These are phyloP conservation scores for Matsumyia berberina DNA, from an alignment of 2,888 invertebrate genomes.

Conservation along the genomic window DNA sequence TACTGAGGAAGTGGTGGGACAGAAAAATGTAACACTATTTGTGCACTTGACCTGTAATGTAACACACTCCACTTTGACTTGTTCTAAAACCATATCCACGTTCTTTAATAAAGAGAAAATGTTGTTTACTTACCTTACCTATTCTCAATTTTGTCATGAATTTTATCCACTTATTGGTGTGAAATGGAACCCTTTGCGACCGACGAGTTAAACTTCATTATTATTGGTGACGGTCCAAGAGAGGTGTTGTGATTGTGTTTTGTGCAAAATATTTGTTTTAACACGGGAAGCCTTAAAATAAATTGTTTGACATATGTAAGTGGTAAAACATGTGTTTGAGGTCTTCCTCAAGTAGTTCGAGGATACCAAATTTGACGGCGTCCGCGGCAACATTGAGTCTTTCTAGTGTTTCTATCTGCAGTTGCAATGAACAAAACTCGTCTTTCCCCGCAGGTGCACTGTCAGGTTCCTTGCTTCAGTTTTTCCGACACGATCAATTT, in stretches of 20 bases:
- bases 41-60: too few relatives aligned
- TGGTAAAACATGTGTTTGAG: too few relatives aligned
- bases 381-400: not conserved
- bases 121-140: too few relatives aligned
- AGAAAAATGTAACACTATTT: too few relatives aligned
- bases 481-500: not conserved
- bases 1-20: too few relatives aligned
- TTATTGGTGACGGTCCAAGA: not conserved
- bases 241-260: not conserved
- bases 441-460: not conserved
- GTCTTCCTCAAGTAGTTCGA: not conserved
- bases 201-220: not conserved
- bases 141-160: too few relatives aligned
- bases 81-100: too few relatives aligned
- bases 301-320: not conserved
- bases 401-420: not conserved
- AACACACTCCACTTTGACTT: too few relatives aligned
- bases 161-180: too few relatives aligned
- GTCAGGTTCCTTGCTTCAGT: not conserved
- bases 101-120: too few relatives aligned
- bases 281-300: slow-evolving; percentile 1
- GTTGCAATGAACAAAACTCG: not conserved
- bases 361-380: not conserved
- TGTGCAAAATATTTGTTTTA: not conserved
- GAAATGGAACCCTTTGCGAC: too few relatives aligned